These are phyloP conservation scores for Troilus luridus DNA, from an alignment of 2,888 invertebrate genomes.

Conservation along the genomic window DNA sequence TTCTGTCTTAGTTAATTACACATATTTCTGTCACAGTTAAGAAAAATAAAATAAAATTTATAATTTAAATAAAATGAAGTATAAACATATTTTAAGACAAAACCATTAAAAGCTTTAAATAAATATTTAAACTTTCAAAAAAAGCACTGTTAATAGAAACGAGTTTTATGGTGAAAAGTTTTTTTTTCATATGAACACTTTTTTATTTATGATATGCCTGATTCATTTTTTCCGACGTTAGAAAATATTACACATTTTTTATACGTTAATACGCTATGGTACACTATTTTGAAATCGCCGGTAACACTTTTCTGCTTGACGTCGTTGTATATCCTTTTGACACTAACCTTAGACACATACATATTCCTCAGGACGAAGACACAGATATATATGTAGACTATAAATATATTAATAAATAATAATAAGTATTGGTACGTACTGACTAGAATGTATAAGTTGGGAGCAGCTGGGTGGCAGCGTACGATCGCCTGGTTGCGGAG, in stretches of 20 bases:
- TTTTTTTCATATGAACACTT: too few relatives aligned
- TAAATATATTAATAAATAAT: not conserved
- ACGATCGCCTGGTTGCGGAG: not conserved
- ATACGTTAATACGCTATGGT: not conserved
- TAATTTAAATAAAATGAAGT: too few relatives aligned
- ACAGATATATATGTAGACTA: not conserved
- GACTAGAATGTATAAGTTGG: slow-evolving; percentile 17
- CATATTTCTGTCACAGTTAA: too few relatives aligned
- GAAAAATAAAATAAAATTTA: too few relatives aligned
- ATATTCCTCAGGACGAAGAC: not conserved
- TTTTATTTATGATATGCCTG: too few relatives aligned
- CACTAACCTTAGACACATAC: not conserved
- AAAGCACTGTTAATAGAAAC: too few relatives aligned
- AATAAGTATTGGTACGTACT: slow-evolving; percentile 8
- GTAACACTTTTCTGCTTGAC: not conserved
- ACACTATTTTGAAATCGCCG: not conserved
- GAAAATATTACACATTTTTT: not conserved
- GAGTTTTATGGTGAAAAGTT: too few relatives aligned
- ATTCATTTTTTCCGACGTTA: not conserved
- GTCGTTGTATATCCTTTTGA: not conserved
- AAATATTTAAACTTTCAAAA: too few relatives aligned
- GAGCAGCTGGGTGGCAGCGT: not conserved
- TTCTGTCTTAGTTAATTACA: too few relatives aligned
- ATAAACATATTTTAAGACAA: too few relatives aligned
- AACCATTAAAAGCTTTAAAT: too few relatives aligned